Percentiles rank a stretch among this genome's conserved stretches.
Conservation (phyloP, 2,113 vertebrate genomes). For the Bucco capensis region DNA sequence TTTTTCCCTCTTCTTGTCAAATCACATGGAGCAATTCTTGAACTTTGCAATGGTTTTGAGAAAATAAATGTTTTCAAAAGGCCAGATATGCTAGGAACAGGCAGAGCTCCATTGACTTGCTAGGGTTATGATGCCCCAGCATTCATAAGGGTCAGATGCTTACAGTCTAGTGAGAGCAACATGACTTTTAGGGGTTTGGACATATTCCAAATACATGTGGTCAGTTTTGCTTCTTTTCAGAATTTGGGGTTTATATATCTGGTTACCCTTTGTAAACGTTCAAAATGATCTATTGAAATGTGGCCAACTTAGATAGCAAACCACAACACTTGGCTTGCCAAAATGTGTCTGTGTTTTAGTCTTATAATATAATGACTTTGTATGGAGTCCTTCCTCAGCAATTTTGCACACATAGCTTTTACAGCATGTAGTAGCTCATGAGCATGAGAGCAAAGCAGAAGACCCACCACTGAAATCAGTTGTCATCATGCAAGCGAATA, state of each 20-base stretch:
- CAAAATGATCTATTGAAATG: neutral
- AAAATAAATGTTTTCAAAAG: neutral
- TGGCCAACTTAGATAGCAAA: neutral
- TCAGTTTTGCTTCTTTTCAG: neutral
- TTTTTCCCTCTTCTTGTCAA: neutral
- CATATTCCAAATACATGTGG: neutral
- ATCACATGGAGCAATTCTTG: neutral
- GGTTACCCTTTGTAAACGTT: neutral
- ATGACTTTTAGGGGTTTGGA: neutral
- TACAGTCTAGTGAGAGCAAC: neutral
- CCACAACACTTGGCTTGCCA: neutral
- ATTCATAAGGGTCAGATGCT: neutral
- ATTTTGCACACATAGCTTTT: neutral
- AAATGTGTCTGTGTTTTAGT: neutral
- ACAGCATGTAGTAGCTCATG: neutral
- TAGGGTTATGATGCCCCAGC: neutral
- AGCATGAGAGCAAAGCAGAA: neutral
- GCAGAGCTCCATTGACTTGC: conserved; percentile 1
- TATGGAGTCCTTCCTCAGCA: neutral
- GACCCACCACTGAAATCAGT: neutral
- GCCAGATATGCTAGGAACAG: neutral
- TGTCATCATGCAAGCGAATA: neutral
- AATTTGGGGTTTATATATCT: neutral
- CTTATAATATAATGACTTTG: neutral
- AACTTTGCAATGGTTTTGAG: neutral